phyloP scores from a whole-genome alignment of 2,888 invertebrate genomes.

The Hypercompe scribonia region DNA sequence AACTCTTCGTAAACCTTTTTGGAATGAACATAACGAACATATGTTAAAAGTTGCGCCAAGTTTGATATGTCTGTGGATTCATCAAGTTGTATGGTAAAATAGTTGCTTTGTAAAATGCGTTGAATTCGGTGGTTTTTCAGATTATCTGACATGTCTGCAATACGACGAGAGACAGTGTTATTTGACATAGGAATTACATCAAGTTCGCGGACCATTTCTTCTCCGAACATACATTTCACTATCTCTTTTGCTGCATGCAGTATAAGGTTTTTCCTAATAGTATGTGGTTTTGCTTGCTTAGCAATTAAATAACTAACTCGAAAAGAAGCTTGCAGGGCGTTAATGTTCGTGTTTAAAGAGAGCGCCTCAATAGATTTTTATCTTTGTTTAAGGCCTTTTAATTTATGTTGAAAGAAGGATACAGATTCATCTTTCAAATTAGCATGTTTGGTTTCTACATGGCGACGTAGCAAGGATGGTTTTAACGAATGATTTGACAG shows the following conservation, averaged over 20 bases:
- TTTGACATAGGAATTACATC: slow-evolving; percentile 28
- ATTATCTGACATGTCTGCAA: slow-evolving; percentile 28
- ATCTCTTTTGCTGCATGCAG: slow-evolving; percentile 30
- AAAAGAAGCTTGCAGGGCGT: slow-evolving; percentile 18
- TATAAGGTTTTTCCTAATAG: slow-evolving; percentile 21
- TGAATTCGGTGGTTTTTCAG: slow-evolving; percentile 27
- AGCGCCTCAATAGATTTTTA: slow-evolving; percentile 23
- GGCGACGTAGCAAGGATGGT: slow-evolving; percentile 20
- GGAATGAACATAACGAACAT: no score
- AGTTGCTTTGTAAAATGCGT: no score
- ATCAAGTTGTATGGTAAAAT: slow-evolving; percentile 24
- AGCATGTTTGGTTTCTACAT: slow-evolving; percentile 24
- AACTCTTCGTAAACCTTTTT: no score
- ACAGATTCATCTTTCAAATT: slow-evolving; percentile 20
- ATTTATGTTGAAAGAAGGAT: slow-evolving; percentile 21
- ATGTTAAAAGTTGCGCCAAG: no score
- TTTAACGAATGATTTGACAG: slow-evolving; percentile 22
- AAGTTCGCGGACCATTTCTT: slow-evolving; percentile 27
- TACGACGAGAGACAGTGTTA: slow-evolving; percentile 28
- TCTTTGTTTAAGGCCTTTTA: slow-evolving; percentile 19
- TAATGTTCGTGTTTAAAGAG: slow-evolving; percentile 13
- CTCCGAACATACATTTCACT: slow-evolving; percentile 29
- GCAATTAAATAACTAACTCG: slow-evolving; percentile 25
- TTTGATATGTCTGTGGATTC: slow-evolving; percentile 22
- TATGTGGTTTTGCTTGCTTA: slow-evolving; percentile 24